Conservation (phyloP, 2,888 invertebrate genomes). For the Nemotelus nigrinus region DNA sequence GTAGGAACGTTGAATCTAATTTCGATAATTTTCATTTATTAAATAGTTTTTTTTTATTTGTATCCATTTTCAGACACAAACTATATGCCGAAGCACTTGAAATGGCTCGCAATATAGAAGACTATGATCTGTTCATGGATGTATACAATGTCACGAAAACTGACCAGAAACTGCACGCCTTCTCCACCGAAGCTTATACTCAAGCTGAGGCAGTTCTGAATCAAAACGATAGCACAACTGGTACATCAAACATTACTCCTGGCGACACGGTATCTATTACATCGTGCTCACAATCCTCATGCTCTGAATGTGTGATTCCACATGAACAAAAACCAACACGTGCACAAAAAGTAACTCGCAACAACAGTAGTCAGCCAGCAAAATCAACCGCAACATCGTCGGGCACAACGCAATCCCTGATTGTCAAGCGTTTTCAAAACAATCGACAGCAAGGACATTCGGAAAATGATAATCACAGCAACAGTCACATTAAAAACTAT, state of each 20-base stretch:
- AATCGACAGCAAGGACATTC: slow-evolving; percentile 6
- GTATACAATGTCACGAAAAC: slow-evolving; percentile 77
- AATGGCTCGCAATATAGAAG: slow-evolving; percentile 84
- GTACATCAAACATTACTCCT: slow-evolving; percentile 57
- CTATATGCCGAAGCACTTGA: slow-evolving; percentile 84
- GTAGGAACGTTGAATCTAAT: too few relatives aligned
- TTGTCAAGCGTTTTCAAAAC: slow-evolving; percentile 47
- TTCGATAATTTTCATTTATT: too few relatives aligned
- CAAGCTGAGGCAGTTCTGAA: slow-evolving; percentile 69
- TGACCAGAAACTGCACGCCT: slow-evolving; percentile 68
- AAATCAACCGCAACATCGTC: slow-evolving; percentile 37
- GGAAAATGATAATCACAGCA: background rate
- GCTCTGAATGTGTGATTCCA: slow-evolving; percentile 69
- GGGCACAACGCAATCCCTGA: slow-evolving; percentile 36
- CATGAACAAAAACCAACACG: slow-evolving; percentile 62
- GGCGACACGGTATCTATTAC: slow-evolving; percentile 64
- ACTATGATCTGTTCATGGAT: slow-evolving; percentile 89
- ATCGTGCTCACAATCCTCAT: slow-evolving; percentile 75
- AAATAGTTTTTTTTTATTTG: slow-evolving; percentile 10
- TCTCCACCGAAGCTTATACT: slow-evolving; percentile 76
- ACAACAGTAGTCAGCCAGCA: slow-evolving; percentile 10
- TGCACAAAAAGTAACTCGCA: slow-evolving; percentile 53
- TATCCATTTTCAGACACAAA: slow-evolving; percentile 67
- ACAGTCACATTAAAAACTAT: slow-evolving; percentile 57
- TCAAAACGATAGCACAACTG: slow-evolving; percentile 58